phyloP scores from a whole-genome alignment of 2,797 vertebrate species.

The Pseudochirops cupreus region DNA sequence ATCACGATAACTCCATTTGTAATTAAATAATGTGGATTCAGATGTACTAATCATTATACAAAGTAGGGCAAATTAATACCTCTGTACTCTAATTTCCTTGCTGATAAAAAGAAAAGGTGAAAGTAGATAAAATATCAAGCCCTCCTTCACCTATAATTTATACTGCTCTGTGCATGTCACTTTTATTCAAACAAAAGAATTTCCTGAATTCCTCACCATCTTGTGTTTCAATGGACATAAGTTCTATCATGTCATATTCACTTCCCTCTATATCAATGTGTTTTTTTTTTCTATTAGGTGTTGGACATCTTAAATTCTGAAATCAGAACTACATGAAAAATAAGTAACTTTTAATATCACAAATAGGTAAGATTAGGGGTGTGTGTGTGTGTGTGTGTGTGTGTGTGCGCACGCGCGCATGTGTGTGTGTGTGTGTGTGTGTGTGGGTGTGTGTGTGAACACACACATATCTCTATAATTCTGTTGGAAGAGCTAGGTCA shows the following conservation, averaged over 20 bases:
- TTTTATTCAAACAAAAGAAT: background rate
- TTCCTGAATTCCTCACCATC: background rate
- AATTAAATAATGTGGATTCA: background rate
- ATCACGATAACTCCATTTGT: background rate
- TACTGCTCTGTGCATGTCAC: background rate
- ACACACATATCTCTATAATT: no score
- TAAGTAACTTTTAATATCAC: background rate
- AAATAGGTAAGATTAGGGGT: background rate
- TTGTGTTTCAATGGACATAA: background rate
- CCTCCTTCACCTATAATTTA: background rate
- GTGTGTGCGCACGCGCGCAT: no score
- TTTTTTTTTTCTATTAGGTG: background rate
- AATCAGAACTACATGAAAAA: background rate
- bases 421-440: no score
- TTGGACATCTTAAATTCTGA: background rate
- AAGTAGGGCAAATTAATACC: background rate
- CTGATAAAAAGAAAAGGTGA: background rate
- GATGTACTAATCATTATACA: background rate
- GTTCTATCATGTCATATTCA: background rate
- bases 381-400: no score
- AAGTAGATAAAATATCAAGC: background rate
- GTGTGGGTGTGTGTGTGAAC: no score
- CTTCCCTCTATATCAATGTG: background rate
- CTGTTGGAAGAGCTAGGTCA: background rate
- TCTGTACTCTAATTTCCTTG: background rate